Base-by-base conservation (phyloP, 2,797 vertebrate genomes). In the Anas bahamensis region DNA sequence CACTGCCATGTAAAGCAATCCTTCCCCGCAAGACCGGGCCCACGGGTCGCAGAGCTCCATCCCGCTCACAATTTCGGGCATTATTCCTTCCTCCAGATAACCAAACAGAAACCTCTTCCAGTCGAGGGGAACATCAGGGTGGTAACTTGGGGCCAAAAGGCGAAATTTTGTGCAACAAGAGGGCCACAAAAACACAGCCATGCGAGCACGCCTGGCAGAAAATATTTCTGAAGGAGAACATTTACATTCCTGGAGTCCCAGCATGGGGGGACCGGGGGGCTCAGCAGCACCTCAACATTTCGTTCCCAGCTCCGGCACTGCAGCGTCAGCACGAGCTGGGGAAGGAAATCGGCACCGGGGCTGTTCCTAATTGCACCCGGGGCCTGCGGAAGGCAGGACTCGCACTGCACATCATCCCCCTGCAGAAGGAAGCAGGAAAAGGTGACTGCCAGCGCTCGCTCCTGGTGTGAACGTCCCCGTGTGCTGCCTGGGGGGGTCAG, bases 391-490 rank as follows among this genome's bases (percentile, higher is more conserved):
- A 42, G 76, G 64, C 53, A 50, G 57, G 14, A 55, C 2, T 13
- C 2, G 4, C 2, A 6, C 13, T 2, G 10, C 10, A 4, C 6
- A 7, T 7, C 18, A 17, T 2, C 33, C 17, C 24, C 50, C 50
- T 16, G 50, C 26, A 52, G 14, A 28, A 52, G 50, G 24, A 50
- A 26, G 24, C 24, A 16, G 50, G 50, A 52, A 39, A 2, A 29
- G 35, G 68, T 4, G 22, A 39, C 6, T 23, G 14, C 28, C 35
- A 29, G 46, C 16, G 13, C 23, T 75, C 0, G 1, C 4, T 86
- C 64, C 46, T 28, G 0, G 17, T 8, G 0, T 2, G 3, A 10
- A 29, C 1, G 3, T 4, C 35, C 28, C 42, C 52, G 37, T 9
- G 31, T 12, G 23, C 56, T 4, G 22, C 1, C 57, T 52, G 2